These are phyloP conservation scores for Megathymus violae DNA, from an alignment of 1,140 invertebrate genomes.

Conservation along the genomic window DNA sequence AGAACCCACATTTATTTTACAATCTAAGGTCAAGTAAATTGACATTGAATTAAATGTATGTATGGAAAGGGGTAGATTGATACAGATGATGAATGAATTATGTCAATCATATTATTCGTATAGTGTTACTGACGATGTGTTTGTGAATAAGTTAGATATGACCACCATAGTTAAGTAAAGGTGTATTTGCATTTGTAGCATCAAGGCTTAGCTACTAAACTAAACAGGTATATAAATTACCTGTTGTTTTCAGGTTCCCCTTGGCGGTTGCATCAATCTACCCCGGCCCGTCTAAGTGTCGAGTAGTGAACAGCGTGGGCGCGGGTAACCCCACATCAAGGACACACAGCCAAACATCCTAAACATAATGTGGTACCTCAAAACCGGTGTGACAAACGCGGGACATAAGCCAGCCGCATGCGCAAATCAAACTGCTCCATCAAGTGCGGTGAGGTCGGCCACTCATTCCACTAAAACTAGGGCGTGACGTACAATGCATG, in stretches of 20 bases:
- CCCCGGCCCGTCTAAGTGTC: conserved; percentile 65
- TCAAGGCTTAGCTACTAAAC: too few species aligned
- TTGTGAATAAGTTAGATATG: neutral
- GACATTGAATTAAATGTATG: conserved; percentile 37
- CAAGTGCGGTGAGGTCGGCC: conserved; percentile 80
- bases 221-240: neutral
- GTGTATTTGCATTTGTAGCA: neutral
- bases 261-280: conserved; percentile 63
- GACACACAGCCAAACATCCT: conserved; percentile 75
- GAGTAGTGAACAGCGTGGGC: conserved; percentile 73
- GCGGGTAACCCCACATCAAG: conserved; percentile 67
- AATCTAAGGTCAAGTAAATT: conserved; percentile 38
- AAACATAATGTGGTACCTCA: conserved; percentile 73
- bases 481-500: conserved; percentile 67
- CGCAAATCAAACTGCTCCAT: conserved; percentile 80
- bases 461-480: conserved; percentile 81
- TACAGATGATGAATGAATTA: conserved; percentile 25
- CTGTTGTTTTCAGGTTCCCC: neutral
- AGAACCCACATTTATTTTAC: conserved; percentile 22
- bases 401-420: conserved; percentile 79
- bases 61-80: conserved; percentile 47
- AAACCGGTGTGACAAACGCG: conserved; percentile 71
- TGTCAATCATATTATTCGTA: conserved; percentile 13
- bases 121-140: conserved; percentile 20
- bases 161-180: neutral